Percentiles rank a stretch among this genome's conserved stretches.
phyloP scores from a whole-genome alignment of 2,888 invertebrate species.

The Lasioglossum malachurum region DNA sequence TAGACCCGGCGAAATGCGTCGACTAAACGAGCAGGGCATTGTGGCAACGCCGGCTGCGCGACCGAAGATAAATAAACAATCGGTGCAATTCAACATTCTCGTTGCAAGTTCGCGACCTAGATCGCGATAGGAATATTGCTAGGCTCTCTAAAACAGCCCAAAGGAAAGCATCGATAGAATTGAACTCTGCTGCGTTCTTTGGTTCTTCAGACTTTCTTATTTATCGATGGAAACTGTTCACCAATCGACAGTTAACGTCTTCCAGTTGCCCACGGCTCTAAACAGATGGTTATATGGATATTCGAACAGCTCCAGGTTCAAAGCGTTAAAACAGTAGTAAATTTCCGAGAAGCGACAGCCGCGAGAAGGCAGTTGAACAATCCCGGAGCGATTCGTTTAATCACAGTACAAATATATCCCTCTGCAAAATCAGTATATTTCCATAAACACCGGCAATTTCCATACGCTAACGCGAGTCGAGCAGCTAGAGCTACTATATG shows the following conservation, averaged over 20 bases:
- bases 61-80: neutral
- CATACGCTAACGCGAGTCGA: neutral
- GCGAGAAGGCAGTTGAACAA: neutral
- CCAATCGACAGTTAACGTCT: neutral
- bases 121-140: neutral
- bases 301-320: neutral
- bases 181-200: neutral
- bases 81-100: neutral
- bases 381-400: neutral
- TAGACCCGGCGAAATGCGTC: neutral
- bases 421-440: neutral
- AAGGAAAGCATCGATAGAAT: neutral
- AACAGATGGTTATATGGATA: neutral
- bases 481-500: neutral
- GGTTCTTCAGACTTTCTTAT: no score
- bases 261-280: neutral
- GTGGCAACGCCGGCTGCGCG: neutral
- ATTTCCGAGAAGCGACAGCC: neutral
- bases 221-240: neutral
- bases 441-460: constrained; percentile 6
- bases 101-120: neutral
- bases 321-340: neutral
- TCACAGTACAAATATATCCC: neutral
- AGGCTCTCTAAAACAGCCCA: neutral
- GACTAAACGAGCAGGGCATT: neutral